These are phyloP conservation scores for Furcifer pardalis DNA, from an alignment of 2,797 vertebrate genomes.

Conservation along the genomic window DNA sequence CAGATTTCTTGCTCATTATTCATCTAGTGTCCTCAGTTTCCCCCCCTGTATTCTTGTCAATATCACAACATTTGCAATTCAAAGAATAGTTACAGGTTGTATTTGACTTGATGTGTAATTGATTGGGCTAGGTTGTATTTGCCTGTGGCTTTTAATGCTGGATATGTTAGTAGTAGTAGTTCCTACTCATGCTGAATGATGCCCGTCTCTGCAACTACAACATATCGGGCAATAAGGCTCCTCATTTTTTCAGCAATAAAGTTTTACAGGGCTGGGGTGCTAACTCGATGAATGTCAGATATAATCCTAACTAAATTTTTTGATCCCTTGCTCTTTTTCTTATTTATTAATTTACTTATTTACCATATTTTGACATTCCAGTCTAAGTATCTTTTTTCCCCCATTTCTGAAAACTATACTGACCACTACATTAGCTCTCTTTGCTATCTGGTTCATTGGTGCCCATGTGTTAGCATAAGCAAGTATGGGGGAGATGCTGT, in stretches of 20 bases:
- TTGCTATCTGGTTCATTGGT: slow-evolving; percentile 28
- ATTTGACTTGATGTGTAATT: not conserved
- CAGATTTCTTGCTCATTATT: too few relatives aligned
- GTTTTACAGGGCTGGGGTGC: too few relatives aligned
- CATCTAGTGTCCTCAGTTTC: not conserved
- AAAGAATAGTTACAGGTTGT: not conserved
- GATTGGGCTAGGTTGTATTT: not conserved
- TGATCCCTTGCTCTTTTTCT: not conserved
- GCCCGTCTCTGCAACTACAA: too few relatives aligned
- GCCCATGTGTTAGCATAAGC: slow-evolving; percentile 34
- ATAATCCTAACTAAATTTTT: not conserved
- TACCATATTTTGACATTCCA: not conserved
- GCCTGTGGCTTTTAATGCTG: not conserved
- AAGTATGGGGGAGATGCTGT: slow-evolving; percentile 29
- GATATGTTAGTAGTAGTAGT: too few relatives aligned
- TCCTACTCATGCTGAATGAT: too few relatives aligned
- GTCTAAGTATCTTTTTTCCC: not conserved
- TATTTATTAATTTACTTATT: too few relatives aligned
- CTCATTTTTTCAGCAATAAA: too few relatives aligned
- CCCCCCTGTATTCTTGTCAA: not conserved
- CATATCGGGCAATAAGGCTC: too few relatives aligned
- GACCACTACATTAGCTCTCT: not conserved
- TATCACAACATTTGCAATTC: not conserved
- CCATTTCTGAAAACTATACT: not conserved
- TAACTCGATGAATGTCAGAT: too few relatives aligned